Percentiles rank a stretch among this genome's conserved stretches.
Evolutionary conservation across 2,113 vertebrate genomes (phyloP).

Genomic region (Isurus oxyrinchus): DNA sequence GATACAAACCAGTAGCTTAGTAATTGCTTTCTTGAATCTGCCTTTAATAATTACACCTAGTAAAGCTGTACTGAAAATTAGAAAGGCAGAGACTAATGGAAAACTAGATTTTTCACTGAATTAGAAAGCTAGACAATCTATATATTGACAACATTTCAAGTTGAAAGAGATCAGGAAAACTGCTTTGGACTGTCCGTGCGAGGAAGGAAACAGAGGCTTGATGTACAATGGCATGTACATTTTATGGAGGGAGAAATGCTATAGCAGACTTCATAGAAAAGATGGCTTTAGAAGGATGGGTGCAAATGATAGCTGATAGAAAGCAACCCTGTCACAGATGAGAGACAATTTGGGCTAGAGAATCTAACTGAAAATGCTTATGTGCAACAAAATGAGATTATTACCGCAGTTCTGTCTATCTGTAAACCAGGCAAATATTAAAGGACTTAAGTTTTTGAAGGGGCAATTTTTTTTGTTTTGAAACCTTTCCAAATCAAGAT

Average conservation of each 20-base stretch:
- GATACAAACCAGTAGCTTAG: slow-evolving; percentile 81
- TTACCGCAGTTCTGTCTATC: not conserved
- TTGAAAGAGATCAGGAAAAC: slow-evolving; percentile 92
- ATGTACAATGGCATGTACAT: slow-evolving; percentile 69
- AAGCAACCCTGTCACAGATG: not conserved
- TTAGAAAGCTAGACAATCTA: slow-evolving; percentile 89
- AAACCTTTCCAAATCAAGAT: not conserved
- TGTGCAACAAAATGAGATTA: not conserved
- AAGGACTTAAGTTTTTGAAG: not conserved
- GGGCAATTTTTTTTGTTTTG: not conserved
- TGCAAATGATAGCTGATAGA: slow-evolving; percentile 25
- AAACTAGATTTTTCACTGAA: slow-evolving; percentile 99
- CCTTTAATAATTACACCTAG: slow-evolving; percentile 98
- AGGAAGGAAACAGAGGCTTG: slow-evolving; percentile 69
- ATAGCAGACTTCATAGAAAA: slow-evolving; percentile 63
- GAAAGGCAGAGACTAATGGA: slow-evolving; percentile 93
- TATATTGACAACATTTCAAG: slow-evolving; percentile 99
- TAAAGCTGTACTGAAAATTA: slow-evolving; percentile 77
- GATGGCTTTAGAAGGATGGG: slow-evolving; percentile 46
- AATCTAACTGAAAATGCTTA: not conserved
- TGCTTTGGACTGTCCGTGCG: slow-evolving; percentile 85
- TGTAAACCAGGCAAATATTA: not conserved
- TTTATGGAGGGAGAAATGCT: slow-evolving; percentile 64
- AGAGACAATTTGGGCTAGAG: not conserved
- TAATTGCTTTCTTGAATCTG: slow-evolving; percentile 99